Evolutionary conservation across 2,888 invertebrate species (phyloP).

Genomic region (Luperina testacea): DNA sequence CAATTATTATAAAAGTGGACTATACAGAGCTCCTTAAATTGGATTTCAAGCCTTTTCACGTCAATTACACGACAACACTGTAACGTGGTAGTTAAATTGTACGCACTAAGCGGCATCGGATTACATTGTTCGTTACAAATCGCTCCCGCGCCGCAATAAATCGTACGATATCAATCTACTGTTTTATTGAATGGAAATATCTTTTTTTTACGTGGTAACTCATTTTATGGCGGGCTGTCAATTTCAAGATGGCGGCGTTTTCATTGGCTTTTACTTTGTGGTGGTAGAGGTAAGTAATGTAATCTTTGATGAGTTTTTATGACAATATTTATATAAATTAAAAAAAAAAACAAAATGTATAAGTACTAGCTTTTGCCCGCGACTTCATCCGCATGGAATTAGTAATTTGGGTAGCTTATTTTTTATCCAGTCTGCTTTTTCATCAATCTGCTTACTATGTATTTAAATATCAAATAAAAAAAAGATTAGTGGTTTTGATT

Average conservation of each 20-base stretch:
- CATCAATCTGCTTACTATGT: no score
- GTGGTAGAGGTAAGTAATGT: slow-evolving; percentile 17
- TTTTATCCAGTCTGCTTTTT: no score
- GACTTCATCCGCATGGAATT: no score
- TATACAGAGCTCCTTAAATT: slow-evolving; percentile 28
- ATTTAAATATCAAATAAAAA: no score
- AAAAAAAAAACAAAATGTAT: neutral
- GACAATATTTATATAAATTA: neutral
- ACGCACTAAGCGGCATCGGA: slow-evolving; percentile 53
- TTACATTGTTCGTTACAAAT: slow-evolving; percentile 61
- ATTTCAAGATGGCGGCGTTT: slow-evolving; percentile 54
- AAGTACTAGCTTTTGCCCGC: neutral
- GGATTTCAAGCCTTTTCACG: slow-evolving; percentile 42
- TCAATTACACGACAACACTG: slow-evolving; percentile 52
- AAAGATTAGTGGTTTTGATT: no score
- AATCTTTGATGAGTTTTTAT: slow-evolving; percentile 28
- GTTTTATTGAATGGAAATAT: slow-evolving; percentile 69
- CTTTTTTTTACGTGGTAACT: slow-evolving; percentile 62
- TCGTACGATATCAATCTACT: slow-evolving; percentile 70
- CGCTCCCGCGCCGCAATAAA: slow-evolving; percentile 59
- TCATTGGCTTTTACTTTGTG: slow-evolving; percentile 54
- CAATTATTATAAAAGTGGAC: slow-evolving; percentile 35
- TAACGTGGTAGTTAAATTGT: slow-evolving; percentile 60
- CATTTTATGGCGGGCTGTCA: slow-evolving; percentile 61
- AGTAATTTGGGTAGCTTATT: no score